Evolutionary conservation across 2,888 invertebrate genomes (phyloP), one percentile per base, ranked within the genome.

Genomic region (Ryuthela nishihirai): DNA sequence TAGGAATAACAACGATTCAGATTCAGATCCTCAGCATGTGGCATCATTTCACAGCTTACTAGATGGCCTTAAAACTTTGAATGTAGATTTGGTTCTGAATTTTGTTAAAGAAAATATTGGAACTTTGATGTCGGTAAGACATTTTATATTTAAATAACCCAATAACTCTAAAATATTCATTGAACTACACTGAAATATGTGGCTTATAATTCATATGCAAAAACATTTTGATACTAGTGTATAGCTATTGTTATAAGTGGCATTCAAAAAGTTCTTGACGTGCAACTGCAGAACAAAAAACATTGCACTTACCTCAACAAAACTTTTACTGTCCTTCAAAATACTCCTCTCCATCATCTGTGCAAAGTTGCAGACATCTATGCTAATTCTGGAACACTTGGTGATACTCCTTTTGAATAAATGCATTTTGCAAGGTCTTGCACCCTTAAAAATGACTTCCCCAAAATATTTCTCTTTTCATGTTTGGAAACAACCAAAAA

Each of bases 101-200:
- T 92, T 94, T 80, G 83, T 87, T 15, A 86, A 88, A 73, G 90
- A 90, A 67, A 95, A 97, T 75, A 82, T 95, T 47, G 93, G 91
- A 44, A 91, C 88, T 0, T 77, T 95, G 47, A 81, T 88, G 71
- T 89, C 92, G 3, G 85, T 76, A 63, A 70, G 53, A n/a, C n/a
- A n/a, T n/a, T n/a, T n/a, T n/a, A n/a, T 46, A n/a, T 49, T 3
- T 25, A 1, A n/a, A 29, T 32, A 10, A n/a, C 32, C 5, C 7
- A 20, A 43, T 43, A 24, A 3, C 23, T n/a, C 15, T 7, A 12
- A n/a, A 6, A 12, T 7, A 12, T 6, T 10, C 10, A 10, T 10
- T 29, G 7, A 9, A 9, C 10, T 10, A 29, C 29, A 29, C 29
- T 9, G 10, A 7, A 9, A 29, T 29, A 9, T 29, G 29, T 10